Evolutionary conservation across 1,140 invertebrate genomes (phyloP), one percentile per base, ranked within the genome.

Genomic region (Drosophila pachea): DNA sequence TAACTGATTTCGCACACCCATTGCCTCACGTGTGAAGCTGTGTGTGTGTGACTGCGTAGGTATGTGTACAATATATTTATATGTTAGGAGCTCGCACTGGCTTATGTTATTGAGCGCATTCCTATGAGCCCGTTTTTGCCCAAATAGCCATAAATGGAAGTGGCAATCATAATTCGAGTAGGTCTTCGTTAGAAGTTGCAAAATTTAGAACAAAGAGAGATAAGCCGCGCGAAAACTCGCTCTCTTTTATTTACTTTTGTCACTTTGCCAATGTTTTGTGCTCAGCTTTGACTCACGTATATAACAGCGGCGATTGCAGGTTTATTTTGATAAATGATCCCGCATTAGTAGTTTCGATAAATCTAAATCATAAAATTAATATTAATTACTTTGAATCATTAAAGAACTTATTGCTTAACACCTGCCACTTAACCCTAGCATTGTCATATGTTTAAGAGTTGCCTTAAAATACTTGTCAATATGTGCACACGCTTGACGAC

Each of bases 121-220:
- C 75, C 78, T 81, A 22, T 82, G 78, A 77, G 74, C 78, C 74
- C 67, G n/a, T n/a, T n/a, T n/a, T n/a, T n/a, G n/a, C n/a, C n/a
- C 1, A 22, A 22, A 1, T 3, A 3, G 22, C 22, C 22, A 22
- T 22, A 22, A 22, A 22, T 22, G 22, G 22, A 22, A 22, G 22
- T 2, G 22, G 22, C 3, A 22, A 22, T 22, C 22, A 22, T 1
- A 22, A 22, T 22, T 22, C 22, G 22, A 22, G 22, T 22, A 22
- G 22, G 22, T 22, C 22, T 22, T 22, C 22, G 3, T 22, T 22
- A 22, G 22, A 22, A 22, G 22, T 22, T 22, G 22, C 22, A 22
- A 22, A 22, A 22, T 22, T 22, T 22, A 22, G 22, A 22, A 22
- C 22, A 22, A 22, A 22, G 22, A 22, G 22, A 22, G 22, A 22